phyloP scores from a whole-genome alignment of 1,140 invertebrate genomes.

The Ditylenchus dipsaci region DNA sequence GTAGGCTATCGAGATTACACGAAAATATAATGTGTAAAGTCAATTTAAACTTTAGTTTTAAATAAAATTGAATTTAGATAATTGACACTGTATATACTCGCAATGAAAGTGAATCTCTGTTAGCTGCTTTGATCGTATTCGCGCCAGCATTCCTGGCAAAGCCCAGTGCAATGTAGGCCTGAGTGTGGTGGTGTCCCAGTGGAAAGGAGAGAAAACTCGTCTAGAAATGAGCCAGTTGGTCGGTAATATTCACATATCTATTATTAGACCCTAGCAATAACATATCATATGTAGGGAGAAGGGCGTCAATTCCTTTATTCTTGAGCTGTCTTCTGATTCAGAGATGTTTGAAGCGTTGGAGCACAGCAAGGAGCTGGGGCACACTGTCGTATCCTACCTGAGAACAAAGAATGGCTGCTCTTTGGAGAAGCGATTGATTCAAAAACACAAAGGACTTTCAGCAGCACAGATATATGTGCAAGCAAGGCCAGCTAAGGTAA shows the following conservation, averaged over 20 bases:
- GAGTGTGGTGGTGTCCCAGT: constrained; percentile 82
- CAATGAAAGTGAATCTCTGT: constrained; percentile 71
- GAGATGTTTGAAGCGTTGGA: constrained; percentile 68
- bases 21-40: no score
- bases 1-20: no score
- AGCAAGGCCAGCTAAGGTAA: constrained; percentile 80
- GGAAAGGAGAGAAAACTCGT: constrained; percentile 65
- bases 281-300: constrained; percentile 52
- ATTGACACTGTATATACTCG: constrained; percentile 38
- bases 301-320: constrained; percentile 92
- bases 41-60: no score
- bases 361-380: constrained; percentile 66
- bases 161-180: constrained; percentile 93
- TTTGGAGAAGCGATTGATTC: constrained; percentile 70
- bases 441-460: constrained; percentile 73
- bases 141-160: constrained; percentile 80
- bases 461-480: constrained; percentile 86
- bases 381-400: constrained; percentile 86
- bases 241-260: constrained; percentile 34
- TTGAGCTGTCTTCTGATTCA: constrained; percentile 95
- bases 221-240: constrained; percentile 60
- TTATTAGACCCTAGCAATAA: no score
- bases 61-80: constrained; percentile 39
- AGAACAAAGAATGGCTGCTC: constrained; percentile 82
- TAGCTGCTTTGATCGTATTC: constrained; percentile 87